Evolutionary conservation across 1,140 invertebrate species (phyloP).

Genomic region (Antheraea mylitta): DNA sequence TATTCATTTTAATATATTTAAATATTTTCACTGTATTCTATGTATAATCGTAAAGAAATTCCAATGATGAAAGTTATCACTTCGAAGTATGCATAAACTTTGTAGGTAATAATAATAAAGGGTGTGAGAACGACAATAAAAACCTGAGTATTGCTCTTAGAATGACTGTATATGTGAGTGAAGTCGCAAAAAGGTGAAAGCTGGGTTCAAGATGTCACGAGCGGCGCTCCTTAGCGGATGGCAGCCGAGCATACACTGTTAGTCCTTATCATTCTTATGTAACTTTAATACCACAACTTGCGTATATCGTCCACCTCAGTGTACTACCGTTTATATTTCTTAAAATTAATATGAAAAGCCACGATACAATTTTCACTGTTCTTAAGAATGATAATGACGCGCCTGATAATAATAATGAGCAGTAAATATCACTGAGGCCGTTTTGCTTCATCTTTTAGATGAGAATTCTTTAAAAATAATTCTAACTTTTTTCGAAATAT

Average conservation of each 20-base stretch:
- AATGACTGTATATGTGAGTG: neutral
- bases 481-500: too few species aligned
- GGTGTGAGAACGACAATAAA: neutral
- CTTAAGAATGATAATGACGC: neutral
- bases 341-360: neutral
- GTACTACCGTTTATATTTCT: neutral
- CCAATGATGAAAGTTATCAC: neutral
- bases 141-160: neutral
- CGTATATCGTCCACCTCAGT: neutral
- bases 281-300: constrained; percentile 17
- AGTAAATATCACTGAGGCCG: neutral
- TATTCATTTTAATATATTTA: neutral
- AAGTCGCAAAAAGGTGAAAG: constrained; percentile 48
- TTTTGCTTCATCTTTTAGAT: neutral
- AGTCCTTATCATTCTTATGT: constrained; percentile 40
- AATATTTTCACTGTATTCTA: neutral
- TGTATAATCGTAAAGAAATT: too few species aligned
- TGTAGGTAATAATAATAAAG: neutral
- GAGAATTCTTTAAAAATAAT: too few species aligned
- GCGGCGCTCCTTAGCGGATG: constrained; percentile 33
- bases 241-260: constrained; percentile 33
- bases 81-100: neutral
- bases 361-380: neutral
- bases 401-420: neutral
- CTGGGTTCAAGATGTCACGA: constrained; percentile 62